Percentiles rank a stretch among this genome's conserved stretches.
Conservation (phyloP, 2,113 vertebrate species). For the Corvus moneduloides region DNA sequence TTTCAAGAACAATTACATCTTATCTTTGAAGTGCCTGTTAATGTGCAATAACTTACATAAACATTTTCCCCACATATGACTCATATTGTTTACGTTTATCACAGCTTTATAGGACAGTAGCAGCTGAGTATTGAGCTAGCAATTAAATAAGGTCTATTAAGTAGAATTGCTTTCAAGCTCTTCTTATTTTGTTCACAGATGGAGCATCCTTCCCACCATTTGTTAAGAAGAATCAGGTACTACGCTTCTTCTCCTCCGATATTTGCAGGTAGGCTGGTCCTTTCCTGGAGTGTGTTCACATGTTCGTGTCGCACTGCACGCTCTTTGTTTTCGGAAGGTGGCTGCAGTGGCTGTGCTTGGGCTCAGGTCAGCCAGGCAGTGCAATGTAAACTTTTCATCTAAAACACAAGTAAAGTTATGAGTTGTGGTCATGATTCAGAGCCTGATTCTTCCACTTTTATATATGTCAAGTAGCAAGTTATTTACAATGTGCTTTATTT, state of each 20-base stretch:
- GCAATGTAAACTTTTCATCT: not conserved
- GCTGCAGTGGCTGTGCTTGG: not conserved
- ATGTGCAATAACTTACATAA: not conserved
- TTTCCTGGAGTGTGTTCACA: not conserved
- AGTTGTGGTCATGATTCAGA: not conserved
- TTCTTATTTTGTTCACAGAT: constrained; percentile 73
- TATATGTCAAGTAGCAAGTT: not conserved
- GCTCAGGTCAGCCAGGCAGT: not conserved
- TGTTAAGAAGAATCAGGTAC: constrained; percentile 71
- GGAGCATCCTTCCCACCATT: constrained; percentile 90
- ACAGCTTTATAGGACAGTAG: not conserved
- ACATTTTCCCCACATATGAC: not conserved
- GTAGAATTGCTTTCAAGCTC: not conserved
- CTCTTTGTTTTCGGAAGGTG: not conserved
- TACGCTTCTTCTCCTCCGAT: constrained; percentile 91
- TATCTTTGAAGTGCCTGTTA: not conserved
- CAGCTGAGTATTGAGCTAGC: not conserved
- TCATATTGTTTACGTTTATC: not conserved
- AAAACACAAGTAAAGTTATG: not conserved
- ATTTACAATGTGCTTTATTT: not conserved
- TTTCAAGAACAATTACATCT: not conserved
- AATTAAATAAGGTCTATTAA: not conserved
- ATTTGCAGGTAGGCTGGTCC: constrained; percentile 87
- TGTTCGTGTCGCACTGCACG: fast-evolving
- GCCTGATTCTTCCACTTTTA: not conserved